Evolutionary conservation across 2,113 vertebrate genomes (phyloP), one percentile per base, ranked within the genome.

Genomic region (Gopherus flavomarginatus): DNA sequence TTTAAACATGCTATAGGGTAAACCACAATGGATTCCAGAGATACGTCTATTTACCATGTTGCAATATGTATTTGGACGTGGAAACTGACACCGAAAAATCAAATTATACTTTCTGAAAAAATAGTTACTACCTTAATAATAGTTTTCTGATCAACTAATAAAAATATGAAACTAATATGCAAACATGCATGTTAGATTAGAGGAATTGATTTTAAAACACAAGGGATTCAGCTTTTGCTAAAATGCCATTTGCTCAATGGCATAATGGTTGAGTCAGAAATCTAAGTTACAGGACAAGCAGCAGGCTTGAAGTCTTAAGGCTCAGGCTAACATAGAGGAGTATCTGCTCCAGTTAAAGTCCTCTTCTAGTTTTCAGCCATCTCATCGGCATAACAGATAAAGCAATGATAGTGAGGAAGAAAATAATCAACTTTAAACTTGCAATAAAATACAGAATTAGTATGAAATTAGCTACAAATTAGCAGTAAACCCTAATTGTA

Each of bases 341-440:
- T 16, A n/a, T 69, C 21, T 79, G 38, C 94, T 95, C 38, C 65
- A 90, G 75, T 57, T 83, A 50, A 84, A 50, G 91, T 87, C 62
- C 42, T 31, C 1, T 1, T 85, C 44, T 8, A 8, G 29, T 4
- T 35, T 81, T 91, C 1, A 0, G 84, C 85, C 53, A 92, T 75
- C 35, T 90, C 79, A 59, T 26, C 79, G 57, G 47, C 47, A 81
- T 83, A 91, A 96, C 94, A 57, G 90, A 52, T 4, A 57, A 95
- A 54, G 79, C 47, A 96, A 81, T 97, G 75, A 86, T 94, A 92
- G 85, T 50, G 86, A 13, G n/a, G 80, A 96, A 44, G 1, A 92
- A 90, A 95, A 38, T 62, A 96, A 96, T 82, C 87, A 88, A 49
- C 53, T 90, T 65, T 94, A 54, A 90, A 54, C 65, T 53, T 49